Conservation (phyloP, 2,888 invertebrate species). For the Malthinus flaveolus region DNA sequence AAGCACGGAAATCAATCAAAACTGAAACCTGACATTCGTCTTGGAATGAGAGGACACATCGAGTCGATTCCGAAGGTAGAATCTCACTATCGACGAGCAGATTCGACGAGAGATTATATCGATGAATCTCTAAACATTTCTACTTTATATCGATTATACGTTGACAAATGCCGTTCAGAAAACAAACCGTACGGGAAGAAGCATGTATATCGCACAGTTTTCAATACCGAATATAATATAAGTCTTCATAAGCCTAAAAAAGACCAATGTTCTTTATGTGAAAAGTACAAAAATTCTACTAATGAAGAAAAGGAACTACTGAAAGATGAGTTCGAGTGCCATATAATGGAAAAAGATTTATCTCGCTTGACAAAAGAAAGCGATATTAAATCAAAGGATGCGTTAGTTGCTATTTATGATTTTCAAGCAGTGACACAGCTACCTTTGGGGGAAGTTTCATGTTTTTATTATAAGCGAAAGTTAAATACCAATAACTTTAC, state of each 20-base stretch:
- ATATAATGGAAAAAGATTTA: not conserved
- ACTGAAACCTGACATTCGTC: not conserved
- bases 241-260: slow-evolving; percentile 4
- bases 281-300: slow-evolving; percentile 4
- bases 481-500: slow-evolving; percentile 1
- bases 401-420: not conserved
- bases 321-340: not conserved
- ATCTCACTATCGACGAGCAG: not conserved
- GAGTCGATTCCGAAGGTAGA: not conserved
- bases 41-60: not conserved
- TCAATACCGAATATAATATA: not conserved
- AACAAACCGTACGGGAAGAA: not conserved
- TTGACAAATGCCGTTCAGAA: not conserved
- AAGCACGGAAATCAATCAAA: not conserved
- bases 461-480: slow-evolving; percentile 5
- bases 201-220: not conserved
- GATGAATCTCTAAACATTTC: not conserved
- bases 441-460: not conserved
- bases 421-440: slow-evolving; percentile 1
- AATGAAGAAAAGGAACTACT: not conserved
- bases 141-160: slow-evolving; percentile 2
- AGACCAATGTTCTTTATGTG: slow-evolving; percentile 7
- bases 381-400: not conserved
- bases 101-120: not conserved
- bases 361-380: not conserved